A percentile compares a stretch with the other conserved stretches of the same genome.
phyloP scores from a whole-genome alignment of 2,797 vertebrate genomes.

The Melanotaenia parkinsoni region DNA sequence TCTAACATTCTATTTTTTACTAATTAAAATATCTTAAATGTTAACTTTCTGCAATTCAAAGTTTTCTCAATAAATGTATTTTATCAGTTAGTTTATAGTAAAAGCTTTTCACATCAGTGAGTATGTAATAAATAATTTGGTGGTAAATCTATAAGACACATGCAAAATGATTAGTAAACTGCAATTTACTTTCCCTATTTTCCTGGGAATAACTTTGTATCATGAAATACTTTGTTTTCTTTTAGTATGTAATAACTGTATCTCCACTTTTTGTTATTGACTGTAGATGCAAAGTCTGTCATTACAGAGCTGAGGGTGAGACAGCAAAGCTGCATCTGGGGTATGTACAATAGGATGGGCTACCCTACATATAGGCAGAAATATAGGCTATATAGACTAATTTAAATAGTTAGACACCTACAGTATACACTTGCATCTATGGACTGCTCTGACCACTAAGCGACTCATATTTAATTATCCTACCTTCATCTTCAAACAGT shows the following conservation, averaged over 20 bases:
- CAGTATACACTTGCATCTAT: too few relatives aligned
- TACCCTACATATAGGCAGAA: background rate
- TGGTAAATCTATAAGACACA: background rate
- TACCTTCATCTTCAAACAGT: background rate
- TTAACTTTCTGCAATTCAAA: background rate
- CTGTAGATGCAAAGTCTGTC: constrained; percentile 18
- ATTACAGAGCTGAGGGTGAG: constrained; percentile 18
- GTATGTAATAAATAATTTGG: background rate
- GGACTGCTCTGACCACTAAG: background rate
- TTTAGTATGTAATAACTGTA: constrained; percentile 21
- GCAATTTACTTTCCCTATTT: background rate
- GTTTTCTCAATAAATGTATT: background rate
- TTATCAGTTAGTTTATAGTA: background rate
- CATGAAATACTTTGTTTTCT: constrained; percentile 6
- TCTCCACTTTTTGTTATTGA: background rate
- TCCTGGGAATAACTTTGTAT: background rate
- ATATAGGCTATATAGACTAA: background rate
- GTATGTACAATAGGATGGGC: background rate
- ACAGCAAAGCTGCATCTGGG: constrained; percentile 11
- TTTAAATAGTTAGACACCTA: background rate
- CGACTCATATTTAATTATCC: background rate
- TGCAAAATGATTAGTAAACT: background rate
- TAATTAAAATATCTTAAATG: background rate
- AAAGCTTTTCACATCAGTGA: background rate
- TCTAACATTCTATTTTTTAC: background rate